Base-by-base conservation (phyloP, 2,888 invertebrate genomes). In the Cactoblastis cactorum region DNA sequence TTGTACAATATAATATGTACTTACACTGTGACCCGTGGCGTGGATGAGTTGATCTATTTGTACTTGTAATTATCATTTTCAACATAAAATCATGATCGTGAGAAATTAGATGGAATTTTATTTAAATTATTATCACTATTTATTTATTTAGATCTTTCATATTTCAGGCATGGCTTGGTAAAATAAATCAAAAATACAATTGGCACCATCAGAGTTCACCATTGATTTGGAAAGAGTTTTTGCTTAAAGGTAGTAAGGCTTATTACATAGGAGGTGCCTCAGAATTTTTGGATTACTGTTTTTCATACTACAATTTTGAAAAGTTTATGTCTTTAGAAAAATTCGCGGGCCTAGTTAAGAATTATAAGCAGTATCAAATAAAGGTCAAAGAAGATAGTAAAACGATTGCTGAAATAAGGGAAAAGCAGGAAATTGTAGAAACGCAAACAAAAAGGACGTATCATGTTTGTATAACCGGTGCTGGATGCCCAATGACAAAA, bases 261-360 rank as follows among this genome's bases (percentile, higher is more conserved):
- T 80, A 78, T 62, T 90, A 92, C 41, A 90, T 93, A n/a, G 93
- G 93, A 5, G 91, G 91, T 43, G 79, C 90, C 2, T 73, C 87
- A 35, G 90, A 92, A 51, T 93, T 93, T 80, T 87, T 92, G 77
- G 92, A 93, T 67, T 92, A 92, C 59, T 88, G 91, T 59, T 83
- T 90, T 69, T 90, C 92, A 32, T 93, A 92, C 73, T 93, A 93
- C 61, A 59, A 81, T 33, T 80, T 87, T 55, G 83, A 87, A 59
- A 58, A 69, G 6, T 83, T 78, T 59, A 56, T 83, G 45, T 59
- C 74, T 6, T 53, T 71, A 32, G 72, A 79, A 34, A 81, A 74
- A 61, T 74, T 78, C 52, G 66, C 75, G 53, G 68, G 69, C 14
- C 60, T 87, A 22, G 56, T 75, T 1, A 57, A 71, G 9, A 83